These are phyloP conservation scores for Lepilemur ruficaudatus DNA, from an alignment of 2,797 vertebrate genomes.

Conservation along the genomic window DNA sequence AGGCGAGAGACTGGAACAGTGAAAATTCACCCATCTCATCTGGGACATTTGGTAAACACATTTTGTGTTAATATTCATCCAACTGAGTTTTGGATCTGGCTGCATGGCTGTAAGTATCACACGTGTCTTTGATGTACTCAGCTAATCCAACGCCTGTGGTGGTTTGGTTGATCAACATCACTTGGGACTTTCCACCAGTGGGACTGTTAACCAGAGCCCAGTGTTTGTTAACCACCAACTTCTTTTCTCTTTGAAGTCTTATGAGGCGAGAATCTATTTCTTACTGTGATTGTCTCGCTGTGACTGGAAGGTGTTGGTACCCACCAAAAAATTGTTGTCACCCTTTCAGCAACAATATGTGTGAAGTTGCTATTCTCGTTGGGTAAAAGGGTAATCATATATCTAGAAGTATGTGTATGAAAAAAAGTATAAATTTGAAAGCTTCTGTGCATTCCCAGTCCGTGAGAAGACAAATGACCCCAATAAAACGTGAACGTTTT, in stretches of 20 bases:
- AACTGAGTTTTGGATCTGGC: neutral
- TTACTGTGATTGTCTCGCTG: neutral
- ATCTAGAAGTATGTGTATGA: neutral
- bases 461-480: neutral
- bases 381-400: neutral
- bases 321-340: neutral
- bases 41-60: neutral
- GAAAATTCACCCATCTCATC: neutral
- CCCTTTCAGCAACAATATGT: neutral
- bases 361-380: neutral
- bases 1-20: neutral
- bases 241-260: neutral
- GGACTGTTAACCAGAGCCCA: neutral
- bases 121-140: neutral
- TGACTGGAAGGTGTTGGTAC: neutral
- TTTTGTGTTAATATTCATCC: neutral
- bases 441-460: neutral
- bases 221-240: neutral
- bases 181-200: neutral
- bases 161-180: neutral
- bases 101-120: neutral
- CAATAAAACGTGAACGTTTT: neutral
- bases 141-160: neutral
- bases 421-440: neutral
- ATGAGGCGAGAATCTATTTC: neutral